Conservation (phyloP, 2,797 vertebrate genomes). For the Okamejei kenojei region DNA sequence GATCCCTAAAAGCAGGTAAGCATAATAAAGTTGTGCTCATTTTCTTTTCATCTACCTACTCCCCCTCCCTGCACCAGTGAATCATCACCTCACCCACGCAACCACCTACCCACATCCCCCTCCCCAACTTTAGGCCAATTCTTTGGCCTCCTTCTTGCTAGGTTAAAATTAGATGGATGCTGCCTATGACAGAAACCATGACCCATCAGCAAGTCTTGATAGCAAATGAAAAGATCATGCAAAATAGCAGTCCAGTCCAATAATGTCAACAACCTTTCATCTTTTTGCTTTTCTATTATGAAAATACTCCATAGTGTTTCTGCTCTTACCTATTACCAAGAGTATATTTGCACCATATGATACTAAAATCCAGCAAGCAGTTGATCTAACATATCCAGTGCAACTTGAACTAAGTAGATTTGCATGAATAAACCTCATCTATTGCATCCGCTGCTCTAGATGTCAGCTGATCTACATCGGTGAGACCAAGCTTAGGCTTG, state of each 20-base stretch:
- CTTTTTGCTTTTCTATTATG: background rate
- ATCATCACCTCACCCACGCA: too few species aligned
- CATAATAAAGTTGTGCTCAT: background rate
- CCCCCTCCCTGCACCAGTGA: too few species aligned
- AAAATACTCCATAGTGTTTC: constrained; percentile 41
- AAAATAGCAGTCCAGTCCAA: background rate
- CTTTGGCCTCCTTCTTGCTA: constrained; percentile 37
- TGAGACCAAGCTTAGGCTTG: too few species aligned
- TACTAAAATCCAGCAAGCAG: background rate
- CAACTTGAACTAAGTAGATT: background rate
- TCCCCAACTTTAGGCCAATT: too few species aligned
- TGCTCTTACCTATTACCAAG: background rate
- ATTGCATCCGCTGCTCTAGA: too few species aligned
- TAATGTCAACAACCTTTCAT: background rate
- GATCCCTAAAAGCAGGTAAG: background rate
- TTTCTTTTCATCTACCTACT: background rate
- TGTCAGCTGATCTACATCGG: too few species aligned
- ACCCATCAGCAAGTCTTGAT: background rate
- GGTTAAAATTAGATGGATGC: background rate
- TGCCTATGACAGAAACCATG: background rate
- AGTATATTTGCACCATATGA: background rate
- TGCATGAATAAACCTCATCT: too few species aligned
- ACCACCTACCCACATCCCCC: too few species aligned
- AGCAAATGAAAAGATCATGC: background rate
- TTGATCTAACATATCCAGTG: background rate